phyloP scores from a whole-genome alignment of 1,140 invertebrate genomes.

The Saccostrea glomerata region DNA sequence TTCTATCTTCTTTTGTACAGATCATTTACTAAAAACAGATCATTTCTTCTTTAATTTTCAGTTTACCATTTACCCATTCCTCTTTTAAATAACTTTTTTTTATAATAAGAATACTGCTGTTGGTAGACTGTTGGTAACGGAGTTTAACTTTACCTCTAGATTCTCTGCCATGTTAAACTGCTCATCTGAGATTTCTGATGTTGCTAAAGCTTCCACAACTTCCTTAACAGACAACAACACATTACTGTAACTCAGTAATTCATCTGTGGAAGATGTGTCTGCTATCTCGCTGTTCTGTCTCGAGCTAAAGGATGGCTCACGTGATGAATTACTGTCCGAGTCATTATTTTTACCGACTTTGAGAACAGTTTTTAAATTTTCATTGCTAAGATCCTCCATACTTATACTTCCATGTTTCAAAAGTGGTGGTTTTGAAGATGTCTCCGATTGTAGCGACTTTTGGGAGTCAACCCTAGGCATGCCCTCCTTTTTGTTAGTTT shows the following conservation, averaged over 20 bases:
- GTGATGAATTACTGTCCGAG: constrained; percentile 32
- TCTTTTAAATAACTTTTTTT: not conserved
- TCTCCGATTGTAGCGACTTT: not conserved
- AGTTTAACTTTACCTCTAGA: constrained; percentile 58
- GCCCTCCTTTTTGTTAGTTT: not conserved
- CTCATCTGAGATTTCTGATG: constrained; percentile 52
- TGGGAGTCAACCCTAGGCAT: constrained; percentile 1
- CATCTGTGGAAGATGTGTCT: not conserved
- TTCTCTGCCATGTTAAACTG: constrained; percentile 48
- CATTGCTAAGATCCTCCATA: constrained; percentile 62
- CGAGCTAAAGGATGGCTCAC: constrained; percentile 29
- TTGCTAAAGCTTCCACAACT: constrained; percentile 54
- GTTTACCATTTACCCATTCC: too few relatives aligned
- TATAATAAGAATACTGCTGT: not conserved
- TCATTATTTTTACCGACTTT: constrained; percentile 35
- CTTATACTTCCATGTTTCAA: constrained; percentile 53
- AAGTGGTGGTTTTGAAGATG: not conserved
- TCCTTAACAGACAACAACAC: constrained; percentile 11
- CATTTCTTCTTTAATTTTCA: too few relatives aligned
- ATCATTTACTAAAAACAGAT: too few relatives aligned
- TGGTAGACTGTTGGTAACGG: too few relatives aligned
- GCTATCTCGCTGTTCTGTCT: constrained; percentile 26
- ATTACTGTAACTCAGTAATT: not conserved
- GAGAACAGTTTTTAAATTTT: constrained; percentile 55
- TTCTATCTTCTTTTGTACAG: too few relatives aligned